Evolutionary conservation across 1,140 invertebrate species (phyloP), one percentile per base, ranked within the genome.

Genomic region (Phortica variegata): DNA sequence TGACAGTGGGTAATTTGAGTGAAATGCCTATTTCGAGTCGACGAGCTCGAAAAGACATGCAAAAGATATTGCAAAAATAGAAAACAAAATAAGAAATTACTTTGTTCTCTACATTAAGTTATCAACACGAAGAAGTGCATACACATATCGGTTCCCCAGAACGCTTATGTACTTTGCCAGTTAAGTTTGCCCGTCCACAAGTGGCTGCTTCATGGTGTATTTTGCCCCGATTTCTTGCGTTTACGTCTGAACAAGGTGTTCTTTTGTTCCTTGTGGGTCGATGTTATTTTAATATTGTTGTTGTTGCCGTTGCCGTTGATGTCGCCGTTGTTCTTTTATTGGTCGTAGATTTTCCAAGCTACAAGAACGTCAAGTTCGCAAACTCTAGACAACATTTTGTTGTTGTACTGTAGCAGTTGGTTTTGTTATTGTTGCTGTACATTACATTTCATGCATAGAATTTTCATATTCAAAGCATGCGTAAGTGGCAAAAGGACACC

Each of bases 41-140:
- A 19, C 12, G 20, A 41, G n/a, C 20, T 20, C 13, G 26, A 23
- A 15, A n/a, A 18, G 8, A n/a, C 21, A 21, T 18, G 19, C 10
- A 6, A 37, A 21, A 48, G 33, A 32, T 41, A 44, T 31, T n/a
- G n/a, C n/a, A 52, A 33, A 58, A 52, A 48, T 58, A 44, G 58
- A 58, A 49, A 68, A 55, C 49, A 49, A 59, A 66, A 61, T 53
- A 45, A 32, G 59, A 68, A 57, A 66, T 62, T 62, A 60, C 63
- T 56, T 59, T 70, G 59, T 70, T 54, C 56, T 52, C 56, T 52
- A 47, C 60, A 66, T 66, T 62, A 62, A 62, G 57, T 57, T 70
- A 71, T 71, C 61, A 70, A 70, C 59, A 57, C 36, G 32, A 36
- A 41, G 20, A 46, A 47, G 47, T 40, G 42, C 37, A 31, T 15